Base-by-base conservation (phyloP, 2,797 vertebrate genomes). In the Syndactyla subalaris region DNA sequence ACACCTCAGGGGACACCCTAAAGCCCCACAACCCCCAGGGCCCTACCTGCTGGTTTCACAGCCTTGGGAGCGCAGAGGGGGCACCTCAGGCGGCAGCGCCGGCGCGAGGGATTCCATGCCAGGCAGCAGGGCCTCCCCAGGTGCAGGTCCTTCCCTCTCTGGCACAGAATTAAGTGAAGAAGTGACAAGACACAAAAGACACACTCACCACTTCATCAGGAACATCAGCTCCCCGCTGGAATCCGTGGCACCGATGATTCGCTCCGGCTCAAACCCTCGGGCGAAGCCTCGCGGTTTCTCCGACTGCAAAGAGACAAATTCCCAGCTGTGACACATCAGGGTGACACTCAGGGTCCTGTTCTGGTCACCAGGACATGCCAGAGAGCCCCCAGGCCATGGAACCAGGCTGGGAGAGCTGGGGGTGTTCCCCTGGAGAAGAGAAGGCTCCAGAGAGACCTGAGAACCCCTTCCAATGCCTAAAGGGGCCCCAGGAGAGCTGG, bases 161-260 rank as follows among this genome's bases (percentile, higher is more conserved):
- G 96, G 95, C 94, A 97, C 86, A 92, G 95, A 43, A 91, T 74
- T 74, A 93, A 92, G 97, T 54, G 88, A 72, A 76, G 88, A 88
- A 85, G 51, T 73, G 83, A 52, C 88, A 49, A 87, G 85, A 58
- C 63, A 94, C 90, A 55, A 88, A 88, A 83, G 95, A 75, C 88
- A 63, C 54, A 98, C 99, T 95, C 97, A 99, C 99, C 99, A 99
- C 98, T 99, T 99, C 99, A 99, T 99, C 91, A 99, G 98, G 98
- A 99, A 99, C 99, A 99, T 99, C 93, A 99, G 99, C 92, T 99
- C 99, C 98, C 99, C 99, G 68, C 99, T 99, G 92, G 99, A 99
- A 75, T 99, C 99, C 43, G 99, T 99, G 93, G 99, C 99, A 17
- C 99, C 99, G 45, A 99, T 99, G 93, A 99, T 99, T 84, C 99